These are phyloP conservation scores for Mus spicilegus DNA, from an alignment of 2,113 vertebrate genomes.

Conservation along the genomic window DNA sequence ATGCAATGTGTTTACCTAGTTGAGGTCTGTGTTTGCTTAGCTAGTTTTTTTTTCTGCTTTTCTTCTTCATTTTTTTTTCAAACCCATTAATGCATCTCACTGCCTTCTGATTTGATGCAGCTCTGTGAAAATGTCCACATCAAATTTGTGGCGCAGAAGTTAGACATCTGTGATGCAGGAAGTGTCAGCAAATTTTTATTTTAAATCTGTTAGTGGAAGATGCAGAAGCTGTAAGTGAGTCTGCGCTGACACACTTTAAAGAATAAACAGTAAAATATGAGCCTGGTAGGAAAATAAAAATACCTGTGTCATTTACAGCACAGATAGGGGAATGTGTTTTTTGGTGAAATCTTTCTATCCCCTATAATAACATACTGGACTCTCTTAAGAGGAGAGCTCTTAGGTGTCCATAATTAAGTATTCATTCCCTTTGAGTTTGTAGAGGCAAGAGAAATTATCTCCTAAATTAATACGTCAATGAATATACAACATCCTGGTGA, in stretches of 20 bases:
- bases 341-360: neutral
- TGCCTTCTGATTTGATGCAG: conserved; percentile 76
- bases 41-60: neutral
- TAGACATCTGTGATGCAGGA: conserved; percentile 80
- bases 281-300: conserved; percentile 38
- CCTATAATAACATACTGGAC: conserved; percentile 35
- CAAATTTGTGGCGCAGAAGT: conserved; percentile 78
- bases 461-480: conserved; percentile 73
- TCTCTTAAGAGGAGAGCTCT: conserved; percentile 32
- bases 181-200: conserved; percentile 80
- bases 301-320: neutral
- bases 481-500: conserved; percentile 51
- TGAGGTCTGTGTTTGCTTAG: conserved; percentile 82
- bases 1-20: conserved; percentile 85
- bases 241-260: conserved; percentile 62
- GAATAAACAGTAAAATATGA: conserved; percentile 53
- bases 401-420: neutral
- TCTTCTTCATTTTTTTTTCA: conserved; percentile 45
- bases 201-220: conserved; percentile 74
- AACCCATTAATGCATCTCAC: conserved; percentile 82
- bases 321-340: conserved; percentile 70
- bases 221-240: conserved; percentile 67
- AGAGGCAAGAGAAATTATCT: conserved; percentile 68
- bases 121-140: conserved; percentile 77
- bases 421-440: conserved; percentile 73